These are phyloP conservation scores for Myotis brandtii DNA, from an alignment of 2,113 vertebrate genomes.

Conservation along the genomic window DNA sequence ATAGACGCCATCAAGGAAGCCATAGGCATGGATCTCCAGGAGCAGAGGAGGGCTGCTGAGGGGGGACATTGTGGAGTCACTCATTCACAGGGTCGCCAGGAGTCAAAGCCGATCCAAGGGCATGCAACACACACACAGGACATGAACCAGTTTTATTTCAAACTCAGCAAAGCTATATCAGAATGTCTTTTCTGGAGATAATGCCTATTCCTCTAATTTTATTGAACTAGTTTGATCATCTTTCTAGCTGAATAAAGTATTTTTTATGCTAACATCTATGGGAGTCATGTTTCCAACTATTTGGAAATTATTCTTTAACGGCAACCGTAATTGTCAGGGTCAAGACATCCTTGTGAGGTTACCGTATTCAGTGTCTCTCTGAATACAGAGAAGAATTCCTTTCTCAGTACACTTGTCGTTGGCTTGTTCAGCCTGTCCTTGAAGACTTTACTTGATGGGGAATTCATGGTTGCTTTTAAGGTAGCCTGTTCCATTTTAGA, in stretches of 20 bases:
- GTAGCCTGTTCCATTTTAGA: not conserved
- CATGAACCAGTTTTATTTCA: conserved; percentile 15
- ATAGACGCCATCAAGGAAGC: not conserved
- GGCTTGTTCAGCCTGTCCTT: not conserved
- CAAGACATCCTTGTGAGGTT: not conserved
- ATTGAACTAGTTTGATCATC: not conserved
- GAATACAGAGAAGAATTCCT: not conserved
- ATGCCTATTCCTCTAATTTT: not conserved
- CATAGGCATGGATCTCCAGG: not conserved
- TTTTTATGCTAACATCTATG: not conserved
- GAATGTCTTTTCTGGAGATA: conserved; percentile 19
- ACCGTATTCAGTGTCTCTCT: not conserved
- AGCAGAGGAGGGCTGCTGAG: not conserved
- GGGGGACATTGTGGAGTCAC: not conserved
- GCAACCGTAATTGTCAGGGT: not conserved
- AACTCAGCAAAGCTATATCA: conserved; percentile 8
- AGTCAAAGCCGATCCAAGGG: not conserved
- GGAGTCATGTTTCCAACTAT: not conserved
- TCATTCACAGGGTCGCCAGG: not conserved
- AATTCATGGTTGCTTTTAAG: not conserved
- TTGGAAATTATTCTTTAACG: not conserved
- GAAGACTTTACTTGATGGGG: not conserved
- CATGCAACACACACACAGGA: not conserved
- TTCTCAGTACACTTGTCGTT: not conserved
- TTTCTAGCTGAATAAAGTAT: not conserved